Base-by-base conservation (phyloP, 2,113 vertebrate genomes). In the Anthoscopus minutus region DNA sequence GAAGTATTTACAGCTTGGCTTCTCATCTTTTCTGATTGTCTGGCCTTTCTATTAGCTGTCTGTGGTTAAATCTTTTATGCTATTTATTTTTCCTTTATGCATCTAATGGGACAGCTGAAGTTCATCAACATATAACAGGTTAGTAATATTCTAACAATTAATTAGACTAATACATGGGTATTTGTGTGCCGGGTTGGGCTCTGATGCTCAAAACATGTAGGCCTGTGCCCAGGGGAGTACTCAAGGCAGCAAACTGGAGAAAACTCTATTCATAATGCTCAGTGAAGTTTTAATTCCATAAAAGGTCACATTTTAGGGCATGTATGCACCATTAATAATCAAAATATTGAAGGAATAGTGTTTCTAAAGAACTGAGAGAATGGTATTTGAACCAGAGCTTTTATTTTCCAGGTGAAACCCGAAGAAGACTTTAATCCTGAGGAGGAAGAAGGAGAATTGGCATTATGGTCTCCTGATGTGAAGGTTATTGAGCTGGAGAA, bases 401-500 rank as follows among this genome's bases (percentile, higher is more conserved):
- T 95, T 95, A 5, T 96, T 54, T 98, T 97, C 79, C 92, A 98
- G 90, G 86, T 93, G 12, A 95, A 96, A 7, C 94, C 84, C 0
- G 90, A 89, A 9, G 89, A 96, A 31, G 97, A 97, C 3, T 65
- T 95, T 30, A 88, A 58, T 60, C 51, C 78, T 8, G 98, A 98
- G 82, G 98, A 98, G 13, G 98, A 98, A 58, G 98, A 98, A 77
- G 98, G 95, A 21, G 99, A 99, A 79, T 96, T 99, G 94, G 98
- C 99, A 19, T 93, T 99, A 10, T 99, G 99, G 99, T 98, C 98
- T 96, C 96, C 98, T 40, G 98, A 99, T 44, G 97, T 99, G 92
- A 98, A 98, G 92, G 76, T 98, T 88, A 91, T 99, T 86, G 97
- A 98, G 93, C 97, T 99, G 73, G 96, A 98, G 73, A 99, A 99